These are phyloP conservation scores for Atlantisia rogersi DNA, from an alignment of 2,113 vertebrate species.

Conservation along the genomic window DNA sequence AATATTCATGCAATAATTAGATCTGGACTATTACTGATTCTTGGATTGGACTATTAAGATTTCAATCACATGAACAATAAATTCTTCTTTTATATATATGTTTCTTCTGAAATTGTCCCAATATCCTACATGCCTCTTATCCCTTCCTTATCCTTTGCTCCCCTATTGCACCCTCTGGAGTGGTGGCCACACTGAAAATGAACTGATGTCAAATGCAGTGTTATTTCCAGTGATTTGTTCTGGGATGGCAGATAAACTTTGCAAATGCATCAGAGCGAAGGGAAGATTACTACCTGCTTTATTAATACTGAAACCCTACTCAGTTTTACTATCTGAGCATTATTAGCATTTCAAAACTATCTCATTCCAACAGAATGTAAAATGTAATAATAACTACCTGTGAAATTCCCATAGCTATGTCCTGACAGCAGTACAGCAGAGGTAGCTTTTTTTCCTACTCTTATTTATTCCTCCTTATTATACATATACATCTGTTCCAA, in stretches of 20 bases:
- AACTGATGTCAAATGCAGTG: neutral
- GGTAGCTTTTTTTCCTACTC: neutral
- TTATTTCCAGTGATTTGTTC: neutral
- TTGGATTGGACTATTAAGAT: neutral
- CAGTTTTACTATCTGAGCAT: neutral
- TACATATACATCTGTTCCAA: neutral
- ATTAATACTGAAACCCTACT: neutral
- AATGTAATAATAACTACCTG: conserved; percentile 19
- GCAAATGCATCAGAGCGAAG: neutral
- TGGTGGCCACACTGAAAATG: neutral
- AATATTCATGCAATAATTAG: neutral
- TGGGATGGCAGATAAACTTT: neutral
- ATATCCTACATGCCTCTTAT: accelerated
- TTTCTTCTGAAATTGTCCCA: neutral
- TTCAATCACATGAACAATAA: neutral
- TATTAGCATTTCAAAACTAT: conserved; percentile 29
- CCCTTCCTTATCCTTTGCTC: neutral
- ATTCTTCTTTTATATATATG: neutral
- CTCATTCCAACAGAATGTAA: conserved; percentile 6
- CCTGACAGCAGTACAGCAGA: neutral
- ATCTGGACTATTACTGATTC: neutral
- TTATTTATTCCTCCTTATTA: neutral
- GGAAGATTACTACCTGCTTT: neutral
- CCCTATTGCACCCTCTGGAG: neutral
- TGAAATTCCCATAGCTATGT: neutral